Conservation (phyloP, 2,888 invertebrate genomes). For the Harpagoxenus sublaevis region DNA sequence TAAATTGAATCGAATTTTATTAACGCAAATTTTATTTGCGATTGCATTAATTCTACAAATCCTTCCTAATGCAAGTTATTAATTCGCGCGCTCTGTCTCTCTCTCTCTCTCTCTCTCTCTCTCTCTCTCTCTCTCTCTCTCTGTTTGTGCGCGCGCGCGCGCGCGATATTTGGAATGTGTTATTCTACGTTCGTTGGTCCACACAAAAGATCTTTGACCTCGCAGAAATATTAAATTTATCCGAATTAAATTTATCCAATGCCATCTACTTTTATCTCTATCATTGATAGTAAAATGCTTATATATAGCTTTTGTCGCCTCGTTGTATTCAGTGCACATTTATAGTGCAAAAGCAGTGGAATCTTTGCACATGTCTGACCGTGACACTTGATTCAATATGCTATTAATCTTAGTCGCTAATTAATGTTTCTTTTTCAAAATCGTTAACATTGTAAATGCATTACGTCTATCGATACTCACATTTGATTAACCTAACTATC, state of each 20-base stretch:
- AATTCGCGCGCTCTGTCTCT: neutral
- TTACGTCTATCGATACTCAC: neutral
- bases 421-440: neutral
- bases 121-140: too few species aligned
- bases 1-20: conserved; percentile 10
- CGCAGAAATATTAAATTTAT: conserved; percentile 13
- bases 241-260: conserved; percentile 11
- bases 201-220: neutral
- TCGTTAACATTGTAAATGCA: neutral
- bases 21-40: neutral
- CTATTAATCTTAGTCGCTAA: conserved; percentile 2
- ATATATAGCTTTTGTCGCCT: neutral
- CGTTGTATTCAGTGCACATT: neutral
- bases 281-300: neutral
- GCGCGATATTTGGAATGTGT: neutral
- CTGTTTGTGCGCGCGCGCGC: too few species aligned
- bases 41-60: neutral
- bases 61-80: neutral
- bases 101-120: too few species aligned
- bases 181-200: neutral
- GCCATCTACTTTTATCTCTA: neutral
- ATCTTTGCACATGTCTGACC: neutral
- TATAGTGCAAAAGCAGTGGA: neutral
- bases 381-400: conserved; percentile 6
- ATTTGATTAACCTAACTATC: neutral